Percentiles rank a stretch among this genome's conserved stretches.
phyloP scores from a whole-genome alignment of 1,140 invertebrate species.

The Limonius californicus region DNA sequence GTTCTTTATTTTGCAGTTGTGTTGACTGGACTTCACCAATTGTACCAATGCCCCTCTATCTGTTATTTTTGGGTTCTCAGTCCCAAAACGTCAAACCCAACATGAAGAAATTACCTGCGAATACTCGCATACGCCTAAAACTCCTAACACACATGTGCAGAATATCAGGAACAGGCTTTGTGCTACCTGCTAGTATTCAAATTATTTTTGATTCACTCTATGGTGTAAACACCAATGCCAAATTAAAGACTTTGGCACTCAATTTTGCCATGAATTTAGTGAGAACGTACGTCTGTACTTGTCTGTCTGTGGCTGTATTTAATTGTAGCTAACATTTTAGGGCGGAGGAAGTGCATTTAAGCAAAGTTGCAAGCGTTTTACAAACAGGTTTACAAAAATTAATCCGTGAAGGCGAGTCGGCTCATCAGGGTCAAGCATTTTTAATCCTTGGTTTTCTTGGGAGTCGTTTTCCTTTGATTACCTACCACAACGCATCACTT shows the following conservation, averaged over 20 bases:
- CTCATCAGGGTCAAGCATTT: conserved; percentile 69
- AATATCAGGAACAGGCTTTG: conserved; percentile 71
- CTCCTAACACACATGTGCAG: conserved; percentile 79
- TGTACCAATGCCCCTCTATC: conserved; percentile 70
- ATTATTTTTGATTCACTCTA: conserved; percentile 85
- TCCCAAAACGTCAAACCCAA: conserved; percentile 58
- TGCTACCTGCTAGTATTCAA: conserved; percentile 77
- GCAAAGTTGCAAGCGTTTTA: conserved; percentile 61
- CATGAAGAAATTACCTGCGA: conserved; percentile 66
- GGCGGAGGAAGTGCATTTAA: conserved; percentile 56
- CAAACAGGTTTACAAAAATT: conserved; percentile 68
- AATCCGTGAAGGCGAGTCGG: conserved; percentile 59
- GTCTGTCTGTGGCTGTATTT: background rate
- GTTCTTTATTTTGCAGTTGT: conserved; percentile 50
- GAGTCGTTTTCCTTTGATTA: conserved; percentile 61
- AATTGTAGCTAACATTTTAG: conserved; percentile 46
- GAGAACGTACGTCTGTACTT: conserved; percentile 54
- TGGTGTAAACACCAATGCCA: conserved; percentile 76
- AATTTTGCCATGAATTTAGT: conserved; percentile 80
- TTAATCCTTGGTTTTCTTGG: conserved; percentile 71
- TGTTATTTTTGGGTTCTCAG: conserved; percentile 71
- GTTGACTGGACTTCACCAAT: conserved; percentile 71
- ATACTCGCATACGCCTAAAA: conserved; percentile 78
- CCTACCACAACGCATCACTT: conserved; percentile 64
- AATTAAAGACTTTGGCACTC: conserved; percentile 74